phyloP scores from a whole-genome alignment of 2,797 vertebrate species.

The Todus mexicanus region DNA sequence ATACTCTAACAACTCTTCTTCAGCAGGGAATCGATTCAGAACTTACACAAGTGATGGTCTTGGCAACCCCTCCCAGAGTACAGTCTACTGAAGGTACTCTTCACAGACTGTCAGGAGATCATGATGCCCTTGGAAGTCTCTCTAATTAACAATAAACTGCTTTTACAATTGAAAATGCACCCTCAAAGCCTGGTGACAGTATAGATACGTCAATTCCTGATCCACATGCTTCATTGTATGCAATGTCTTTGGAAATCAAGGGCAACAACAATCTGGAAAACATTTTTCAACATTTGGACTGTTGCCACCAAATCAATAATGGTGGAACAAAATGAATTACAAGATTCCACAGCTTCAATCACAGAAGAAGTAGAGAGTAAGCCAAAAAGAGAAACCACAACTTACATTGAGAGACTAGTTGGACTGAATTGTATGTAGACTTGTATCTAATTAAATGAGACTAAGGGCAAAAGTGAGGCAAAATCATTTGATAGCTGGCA shows the following conservation, averaged over 20 bases:
- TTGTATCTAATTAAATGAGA: conserved; percentile 76
- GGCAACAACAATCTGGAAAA: conserved; percentile 76
- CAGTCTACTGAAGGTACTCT: conserved; percentile 59
- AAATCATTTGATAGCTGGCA: conserved; percentile 47
- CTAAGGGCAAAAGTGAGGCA: conserved; percentile 65
- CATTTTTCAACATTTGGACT: conserved; percentile 79
- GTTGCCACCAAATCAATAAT: conserved; percentile 81
- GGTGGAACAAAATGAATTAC: conserved; percentile 81
- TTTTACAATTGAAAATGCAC: conserved; percentile 75
- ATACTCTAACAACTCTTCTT: conserved; percentile 66
- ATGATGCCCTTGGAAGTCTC: conserved; percentile 76
- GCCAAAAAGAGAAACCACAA: conserved; percentile 75
- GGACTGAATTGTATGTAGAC: conserved; percentile 68
- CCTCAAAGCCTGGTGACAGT: conserved; percentile 67
- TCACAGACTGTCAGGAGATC: conserved; percentile 69
- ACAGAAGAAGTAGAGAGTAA: conserved; percentile 70
- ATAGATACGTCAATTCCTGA: conserved; percentile 70
- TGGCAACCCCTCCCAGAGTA: conserved; percentile 70
- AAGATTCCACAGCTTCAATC: conserved; percentile 74
- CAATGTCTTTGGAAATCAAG: conserved; percentile 76
- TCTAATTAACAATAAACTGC: conserved; percentile 79
- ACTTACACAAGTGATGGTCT: conserved; percentile 63
- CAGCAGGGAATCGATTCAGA: conserved; percentile 69
- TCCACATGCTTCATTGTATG: conserved; percentile 69
- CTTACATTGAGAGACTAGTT: conserved; percentile 74